Percentiles rank a stretch among this genome's conserved stretches.
Evolutionary conservation across 2,113 vertebrate species (phyloP).

Genomic region (Balaenoptera acutorostrata): DNA sequence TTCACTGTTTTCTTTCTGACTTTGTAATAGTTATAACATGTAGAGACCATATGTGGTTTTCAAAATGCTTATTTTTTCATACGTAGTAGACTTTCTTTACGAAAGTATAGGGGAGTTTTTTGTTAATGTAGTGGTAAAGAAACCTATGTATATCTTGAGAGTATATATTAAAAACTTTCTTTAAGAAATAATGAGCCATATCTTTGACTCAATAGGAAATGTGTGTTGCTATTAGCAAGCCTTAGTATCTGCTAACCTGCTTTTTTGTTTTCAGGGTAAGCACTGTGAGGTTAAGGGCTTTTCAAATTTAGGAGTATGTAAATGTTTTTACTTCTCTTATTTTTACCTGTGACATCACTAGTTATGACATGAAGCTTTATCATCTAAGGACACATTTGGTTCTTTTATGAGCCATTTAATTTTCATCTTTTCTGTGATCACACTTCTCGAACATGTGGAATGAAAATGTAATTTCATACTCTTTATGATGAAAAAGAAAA

Average conservation of each 20-base stretch:
- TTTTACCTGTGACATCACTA: background rate
- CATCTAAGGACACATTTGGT: background rate
- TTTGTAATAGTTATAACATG: background rate
- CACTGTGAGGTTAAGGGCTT: background rate
- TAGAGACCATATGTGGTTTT: background rate
- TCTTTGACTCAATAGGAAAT: background rate
- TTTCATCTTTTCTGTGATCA: slow-evolving; percentile 30
- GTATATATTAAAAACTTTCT: background rate
- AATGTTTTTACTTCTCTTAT: background rate
- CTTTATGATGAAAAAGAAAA: slow-evolving; percentile 9
- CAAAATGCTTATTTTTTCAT: slow-evolving; percentile 14
- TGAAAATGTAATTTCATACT: slow-evolving; percentile 21
- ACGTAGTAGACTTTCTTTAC: background rate
- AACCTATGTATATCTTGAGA: background rate
- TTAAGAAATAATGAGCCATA: background rate
- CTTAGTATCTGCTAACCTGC: background rate
- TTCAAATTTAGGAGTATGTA: background rate
- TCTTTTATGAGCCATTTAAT: slow-evolving; percentile 35
- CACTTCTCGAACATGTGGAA: background rate
- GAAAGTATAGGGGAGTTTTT: background rate
- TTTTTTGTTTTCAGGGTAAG: background rate
- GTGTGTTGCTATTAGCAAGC: background rate
- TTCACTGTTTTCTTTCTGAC: background rate
- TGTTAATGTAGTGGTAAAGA: slow-evolving; percentile 4
- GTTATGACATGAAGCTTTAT: background rate